phyloP scores from a whole-genome alignment of 2,888 invertebrate genomes.

The Acronicta aceris region DNA sequence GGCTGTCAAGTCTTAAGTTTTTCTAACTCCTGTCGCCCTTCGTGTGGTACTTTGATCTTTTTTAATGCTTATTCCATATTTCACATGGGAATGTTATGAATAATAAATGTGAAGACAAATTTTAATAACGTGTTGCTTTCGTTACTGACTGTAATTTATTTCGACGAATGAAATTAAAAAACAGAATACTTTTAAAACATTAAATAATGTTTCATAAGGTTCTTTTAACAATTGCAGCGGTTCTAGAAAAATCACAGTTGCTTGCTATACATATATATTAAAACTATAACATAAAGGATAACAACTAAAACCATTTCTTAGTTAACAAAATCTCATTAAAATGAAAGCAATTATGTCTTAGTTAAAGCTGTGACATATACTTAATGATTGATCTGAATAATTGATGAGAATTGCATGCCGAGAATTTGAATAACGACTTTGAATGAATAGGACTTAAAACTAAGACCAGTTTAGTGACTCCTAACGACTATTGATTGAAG shows the following conservation, averaged over 20 bases:
- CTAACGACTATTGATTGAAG: conserved; percentile 20
- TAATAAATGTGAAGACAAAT: conserved; percentile 49
- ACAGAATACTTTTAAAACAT: too few relatives aligned
- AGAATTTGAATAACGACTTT: conserved; percentile 51
- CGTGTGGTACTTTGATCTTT: conserved; percentile 64
- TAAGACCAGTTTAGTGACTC: conserved; percentile 26
- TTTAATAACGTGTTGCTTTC: conserved; percentile 40
- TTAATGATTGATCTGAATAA: conserved; percentile 73
- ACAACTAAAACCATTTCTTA: conserved; percentile 26
- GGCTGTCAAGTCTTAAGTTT: conserved; percentile 58
- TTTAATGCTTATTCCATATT: conserved; percentile 60
- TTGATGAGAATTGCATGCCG: conserved; percentile 58
- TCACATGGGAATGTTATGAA: conserved; percentile 63
- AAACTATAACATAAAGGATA: not conserved
- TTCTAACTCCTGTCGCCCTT: conserved; percentile 63
- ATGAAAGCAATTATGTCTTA: conserved; percentile 52
- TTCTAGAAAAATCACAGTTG: too few relatives aligned
- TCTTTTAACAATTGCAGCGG: too few relatives aligned
- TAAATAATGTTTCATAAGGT: too few relatives aligned
- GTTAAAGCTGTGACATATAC: conserved; percentile 64
- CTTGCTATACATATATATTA: too few relatives aligned
- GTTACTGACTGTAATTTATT: conserved; percentile 18
- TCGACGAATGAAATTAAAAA: not conserved
- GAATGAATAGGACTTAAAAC: conserved; percentile 44
- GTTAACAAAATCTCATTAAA: conserved; percentile 50